These are phyloP conservation scores for Erythrolamprus reginae DNA, from an alignment of 2,113 vertebrate species.

Conservation along the genomic window DNA sequence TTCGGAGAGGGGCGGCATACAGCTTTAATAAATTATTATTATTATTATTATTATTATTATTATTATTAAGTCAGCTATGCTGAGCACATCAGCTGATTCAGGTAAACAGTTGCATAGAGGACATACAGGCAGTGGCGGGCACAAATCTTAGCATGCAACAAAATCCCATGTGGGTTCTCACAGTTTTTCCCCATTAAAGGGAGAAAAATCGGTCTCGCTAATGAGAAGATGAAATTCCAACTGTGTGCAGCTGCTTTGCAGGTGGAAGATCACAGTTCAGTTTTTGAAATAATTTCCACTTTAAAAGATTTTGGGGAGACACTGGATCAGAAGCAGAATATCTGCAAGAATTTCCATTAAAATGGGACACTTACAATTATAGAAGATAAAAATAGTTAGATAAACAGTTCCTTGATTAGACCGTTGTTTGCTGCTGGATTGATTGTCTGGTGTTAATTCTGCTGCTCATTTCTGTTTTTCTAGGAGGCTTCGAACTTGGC, in stretches of 20 bases:
- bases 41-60: too few species aligned
- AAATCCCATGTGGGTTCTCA: not conserved
- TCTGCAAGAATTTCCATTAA: not conserved
- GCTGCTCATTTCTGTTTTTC: not conserved
- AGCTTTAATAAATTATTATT: too few species aligned
- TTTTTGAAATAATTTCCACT: not conserved
- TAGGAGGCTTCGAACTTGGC: too few species aligned
- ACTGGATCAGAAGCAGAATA: not conserved
- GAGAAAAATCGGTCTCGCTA: not conserved
- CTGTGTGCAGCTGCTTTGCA: not conserved
- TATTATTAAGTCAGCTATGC: not conserved
- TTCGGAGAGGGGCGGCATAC: too few species aligned
- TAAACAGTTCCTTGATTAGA: not conserved
- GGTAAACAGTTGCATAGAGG: not conserved
- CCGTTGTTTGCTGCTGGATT: not conserved
- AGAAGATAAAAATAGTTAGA: not conserved
- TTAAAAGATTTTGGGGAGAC: not conserved
- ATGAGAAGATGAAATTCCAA: not conserved
- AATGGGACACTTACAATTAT: not conserved
- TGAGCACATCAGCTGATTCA: not conserved
- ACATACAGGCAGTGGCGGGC: not conserved
- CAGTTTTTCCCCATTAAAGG: not conserved
- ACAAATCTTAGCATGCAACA: not conserved
- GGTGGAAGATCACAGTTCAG: not conserved
- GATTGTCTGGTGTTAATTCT: not conserved